phyloP scores from a whole-genome alignment of 2,797 vertebrate species.

The Sebastes taczanowskii region DNA sequence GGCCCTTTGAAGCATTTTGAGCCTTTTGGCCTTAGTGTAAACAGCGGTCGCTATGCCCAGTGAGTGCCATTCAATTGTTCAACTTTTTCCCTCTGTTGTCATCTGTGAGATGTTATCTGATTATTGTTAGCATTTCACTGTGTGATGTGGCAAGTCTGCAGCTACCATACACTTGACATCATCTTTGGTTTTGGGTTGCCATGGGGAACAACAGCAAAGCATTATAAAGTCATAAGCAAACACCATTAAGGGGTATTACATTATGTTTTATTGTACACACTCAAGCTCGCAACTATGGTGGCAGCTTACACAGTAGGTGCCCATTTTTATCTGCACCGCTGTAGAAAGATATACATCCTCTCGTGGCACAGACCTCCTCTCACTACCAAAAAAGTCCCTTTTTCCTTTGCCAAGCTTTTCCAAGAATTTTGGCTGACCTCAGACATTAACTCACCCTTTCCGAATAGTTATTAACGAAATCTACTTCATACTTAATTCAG shows the following conservation, averaged over 20 bases:
- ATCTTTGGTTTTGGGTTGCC: constrained; percentile 58
- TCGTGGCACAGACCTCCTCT: background rate
- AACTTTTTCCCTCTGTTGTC: constrained; percentile 52
- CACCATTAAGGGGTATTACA: constrained; percentile 14
- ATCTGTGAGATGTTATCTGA: constrained; percentile 67
- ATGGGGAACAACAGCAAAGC: constrained; percentile 50
- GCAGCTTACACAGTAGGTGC: background rate
- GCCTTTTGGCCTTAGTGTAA: constrained; percentile 37
- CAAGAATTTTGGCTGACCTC: background rate
- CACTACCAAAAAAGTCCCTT: background rate
- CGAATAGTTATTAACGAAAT: constrained; percentile 1
- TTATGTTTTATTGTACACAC: constrained; percentile 33
- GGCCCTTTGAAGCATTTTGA: constrained; percentile 46
- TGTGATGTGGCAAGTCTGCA: constrained; percentile 54
- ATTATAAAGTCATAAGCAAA: constrained; percentile 48
- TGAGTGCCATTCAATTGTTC: constrained; percentile 42
- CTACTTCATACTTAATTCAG: background rate
- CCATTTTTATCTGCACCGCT: constrained; percentile 1
- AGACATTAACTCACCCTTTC: background rate
- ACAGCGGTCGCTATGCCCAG: constrained; percentile 28
- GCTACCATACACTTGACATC: constrained; percentile 61
- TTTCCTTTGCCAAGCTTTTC: background rate
- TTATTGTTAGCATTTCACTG: constrained; percentile 52
- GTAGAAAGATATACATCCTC: background rate
- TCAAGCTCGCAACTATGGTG: background rate